phyloP scores from a whole-genome alignment of 1,140 invertebrate species.

The Amphibalanus amphitrite region DNA sequence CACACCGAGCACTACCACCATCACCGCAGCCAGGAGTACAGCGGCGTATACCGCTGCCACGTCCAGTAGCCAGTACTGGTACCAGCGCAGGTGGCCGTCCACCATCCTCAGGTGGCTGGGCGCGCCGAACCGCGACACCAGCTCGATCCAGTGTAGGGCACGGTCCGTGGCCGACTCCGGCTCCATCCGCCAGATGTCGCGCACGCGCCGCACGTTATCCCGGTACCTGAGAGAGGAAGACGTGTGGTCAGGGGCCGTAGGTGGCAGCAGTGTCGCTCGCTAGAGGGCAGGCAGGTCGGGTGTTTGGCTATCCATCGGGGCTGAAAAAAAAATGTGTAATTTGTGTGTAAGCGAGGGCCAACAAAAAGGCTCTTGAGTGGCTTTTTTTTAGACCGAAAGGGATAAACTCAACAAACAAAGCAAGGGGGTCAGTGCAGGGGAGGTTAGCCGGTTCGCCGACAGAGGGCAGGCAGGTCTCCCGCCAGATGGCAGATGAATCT shows the following conservation, averaged over 20 bases:
- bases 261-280: not conserved
- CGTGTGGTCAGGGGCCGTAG: too few species aligned
- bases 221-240: conserved; percentile 16
- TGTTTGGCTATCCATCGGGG: not conserved
- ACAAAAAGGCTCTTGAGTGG: too few species aligned
- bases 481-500: too few species aligned
- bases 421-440: too few species aligned
- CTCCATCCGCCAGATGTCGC: conserved; percentile 9
- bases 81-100: conserved; percentile 15
- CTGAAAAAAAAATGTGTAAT: too few species aligned
- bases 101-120: conserved; percentile 14
- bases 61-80: conserved; percentile 17
- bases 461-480: too few species aligned
- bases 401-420: too few species aligned
- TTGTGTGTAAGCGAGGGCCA: too few species aligned
- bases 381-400: not conserved
- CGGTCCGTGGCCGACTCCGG: conserved; percentile 10
- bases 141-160: conserved; percentile 17
- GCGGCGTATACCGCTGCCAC: conserved; percentile 4
- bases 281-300: not conserved
- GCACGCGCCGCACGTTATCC: conserved; percentile 8
- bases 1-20: too few species aligned
- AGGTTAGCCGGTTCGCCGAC: too few species aligned
- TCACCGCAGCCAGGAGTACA: conserved; percentile 4
- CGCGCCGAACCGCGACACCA: conserved; percentile 12